A percentile compares a stretch with the other conserved stretches of the same genome.
Conservation (phyloP, 2,797 vertebrate genomes). For the Cirrhinus molitorella region DNA sequence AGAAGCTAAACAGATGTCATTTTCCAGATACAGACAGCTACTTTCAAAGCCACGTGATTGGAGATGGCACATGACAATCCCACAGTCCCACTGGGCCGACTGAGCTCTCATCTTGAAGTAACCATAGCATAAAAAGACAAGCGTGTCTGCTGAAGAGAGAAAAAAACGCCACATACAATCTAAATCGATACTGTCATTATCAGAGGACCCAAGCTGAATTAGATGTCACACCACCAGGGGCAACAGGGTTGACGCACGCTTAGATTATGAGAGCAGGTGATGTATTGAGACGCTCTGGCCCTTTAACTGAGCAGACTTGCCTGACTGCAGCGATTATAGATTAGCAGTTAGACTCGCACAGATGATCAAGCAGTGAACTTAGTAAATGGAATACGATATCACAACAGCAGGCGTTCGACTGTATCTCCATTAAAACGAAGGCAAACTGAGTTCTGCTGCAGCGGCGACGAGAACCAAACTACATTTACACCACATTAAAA, state of each 20-base stretch:
- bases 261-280: conserved; percentile 70
- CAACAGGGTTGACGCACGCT: conserved; percentile 67
- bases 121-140: conserved; percentile 59
- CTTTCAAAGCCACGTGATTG: conserved; percentile 38
- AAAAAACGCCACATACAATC: conserved; percentile 52
- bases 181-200: conserved; percentile 78
- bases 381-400: conserved; percentile 62
- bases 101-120: conserved; percentile 40
- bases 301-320: conserved; percentile 58
- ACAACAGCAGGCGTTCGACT: conserved; percentile 47
- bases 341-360: conserved; percentile 62
- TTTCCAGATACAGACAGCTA: conserved; percentile 6
- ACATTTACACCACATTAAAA: neutral
- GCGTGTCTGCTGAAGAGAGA: conserved; percentile 54
- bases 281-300: conserved; percentile 64
- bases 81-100: conserved; percentile 48
- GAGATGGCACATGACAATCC: conserved; percentile 62
- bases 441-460: conserved; percentile 29
- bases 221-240: conserved; percentile 72
- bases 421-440: conserved; percentile 58
- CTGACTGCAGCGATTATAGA: conserved; percentile 59
- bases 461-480: neutral
- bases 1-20: conserved; percentile 29
- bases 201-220: conserved; percentile 71
- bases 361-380: conserved; percentile 59